Evolutionary conservation across 2,113 vertebrate species (phyloP), one percentile per base, ranked within the genome.

Genomic region (Columba janthina): DNA sequence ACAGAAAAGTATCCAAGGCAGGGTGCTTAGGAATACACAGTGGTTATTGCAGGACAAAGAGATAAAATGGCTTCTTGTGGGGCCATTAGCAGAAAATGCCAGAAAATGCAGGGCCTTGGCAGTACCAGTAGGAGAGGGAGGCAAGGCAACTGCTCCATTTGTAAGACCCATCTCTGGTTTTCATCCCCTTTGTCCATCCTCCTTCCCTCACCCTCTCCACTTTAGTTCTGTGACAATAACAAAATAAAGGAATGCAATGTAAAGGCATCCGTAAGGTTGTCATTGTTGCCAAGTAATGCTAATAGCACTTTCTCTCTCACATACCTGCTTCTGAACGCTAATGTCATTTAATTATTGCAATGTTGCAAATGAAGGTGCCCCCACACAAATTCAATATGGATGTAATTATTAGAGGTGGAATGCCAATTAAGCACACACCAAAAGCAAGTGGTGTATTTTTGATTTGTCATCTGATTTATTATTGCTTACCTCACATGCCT

Each of bases 311-410:
- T 28, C 25, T 53, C 44, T 73, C 56, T 67, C 26, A 42, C 48
- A 48, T 77, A 76, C 61, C 64, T 85, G 73, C 73, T 79, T 88
- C 76, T 54, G 62, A 94, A 61, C 24, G 2, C 76, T 90, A 58
- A 76, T 87, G 84, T 57, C 9, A 50, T 79, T 93, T 94, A 87
- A 94, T 96, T 95, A 84, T 75, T 78, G 61, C 64, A 81, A 61
- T 84, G 76, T 64, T 95, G 80, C 57, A 93, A 84, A 61, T 66
- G 42, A 88, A 89, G 70, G 71, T 95, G 83, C 93, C 74, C 77
- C 62, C 85, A 86, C 77, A 81, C 38, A 85, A 76, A 78, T 78
- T 94, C 77, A 88, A 26, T 88, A 34, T 54, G 40, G 65, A 78
- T 94, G 84, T 78, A 87, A 65, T 87, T 89, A 82, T 93, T 90